phyloP scores from a whole-genome alignment of 1,140 invertebrate species.

The Rhizoglyphus robini region DNA sequence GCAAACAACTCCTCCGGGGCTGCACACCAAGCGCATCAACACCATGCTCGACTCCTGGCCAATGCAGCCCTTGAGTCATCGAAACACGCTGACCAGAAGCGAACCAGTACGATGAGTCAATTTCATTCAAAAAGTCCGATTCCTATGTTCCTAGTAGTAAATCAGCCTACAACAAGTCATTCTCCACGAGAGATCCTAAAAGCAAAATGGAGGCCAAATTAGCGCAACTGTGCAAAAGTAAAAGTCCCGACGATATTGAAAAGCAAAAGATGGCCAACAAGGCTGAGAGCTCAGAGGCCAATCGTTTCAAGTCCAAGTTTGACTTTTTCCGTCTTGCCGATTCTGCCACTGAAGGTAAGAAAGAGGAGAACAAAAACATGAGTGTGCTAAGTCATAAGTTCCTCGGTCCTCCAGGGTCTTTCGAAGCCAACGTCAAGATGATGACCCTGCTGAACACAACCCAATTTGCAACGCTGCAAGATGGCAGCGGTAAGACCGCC shows the following conservation, averaged over 20 bases:
- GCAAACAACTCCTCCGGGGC: no score
- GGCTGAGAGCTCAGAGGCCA: background rate
- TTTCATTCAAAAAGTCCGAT: no score
- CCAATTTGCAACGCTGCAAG: constrained; percentile 1
- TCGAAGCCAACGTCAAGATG: background rate
- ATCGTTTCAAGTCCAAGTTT: constrained; percentile 24
- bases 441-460: background rate
- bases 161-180: no score
- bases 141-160: no score
- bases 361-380: constrained; percentile 18
- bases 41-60: background rate
- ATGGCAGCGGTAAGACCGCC: constrained; percentile 20
- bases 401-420: background rate
- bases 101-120: no score
- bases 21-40: no score
- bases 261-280: background rate
- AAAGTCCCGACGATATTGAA: background rate
- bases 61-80: background rate
- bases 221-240: background rate
- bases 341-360: constrained; percentile 26
- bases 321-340: constrained; percentile 30
- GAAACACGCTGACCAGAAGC: background rate
- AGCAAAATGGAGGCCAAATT: background rate
- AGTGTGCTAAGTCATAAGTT: constrained; percentile 5
- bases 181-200: background rate